phyloP scores from a whole-genome alignment of 2,113 vertebrate genomes.

The Cavia aperea region DNA sequence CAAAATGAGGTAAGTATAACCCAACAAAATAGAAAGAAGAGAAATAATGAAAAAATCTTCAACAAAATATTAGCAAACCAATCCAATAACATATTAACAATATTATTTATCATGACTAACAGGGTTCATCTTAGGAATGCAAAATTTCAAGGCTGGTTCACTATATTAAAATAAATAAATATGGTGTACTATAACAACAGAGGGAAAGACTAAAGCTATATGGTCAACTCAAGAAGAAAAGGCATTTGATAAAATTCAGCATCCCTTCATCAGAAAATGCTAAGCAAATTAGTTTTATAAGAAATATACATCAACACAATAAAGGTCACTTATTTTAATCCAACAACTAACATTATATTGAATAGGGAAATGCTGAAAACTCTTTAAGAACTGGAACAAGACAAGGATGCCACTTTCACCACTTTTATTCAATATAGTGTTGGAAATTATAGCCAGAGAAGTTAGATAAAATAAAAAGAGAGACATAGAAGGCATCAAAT shows the following conservation, averaged over 20 bases:
- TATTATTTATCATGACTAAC: background rate
- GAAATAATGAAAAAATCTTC: background rate
- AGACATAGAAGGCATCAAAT: background rate
- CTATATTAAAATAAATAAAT: background rate
- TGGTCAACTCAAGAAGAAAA: background rate
- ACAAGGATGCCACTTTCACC: background rate
- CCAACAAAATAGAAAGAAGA: background rate
- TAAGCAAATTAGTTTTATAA: background rate
- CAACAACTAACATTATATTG: background rate
- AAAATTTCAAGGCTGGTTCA: background rate
- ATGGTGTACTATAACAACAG: background rate
- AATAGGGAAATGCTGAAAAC: background rate
- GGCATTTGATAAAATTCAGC: background rate
- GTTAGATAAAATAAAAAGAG: background rate
- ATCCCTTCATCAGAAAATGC: background rate
- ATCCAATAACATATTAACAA: background rate
- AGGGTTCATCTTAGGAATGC: background rate
- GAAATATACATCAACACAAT: background rate
- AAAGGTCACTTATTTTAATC: background rate
- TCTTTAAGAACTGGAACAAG: background rate
- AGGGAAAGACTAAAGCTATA: background rate
- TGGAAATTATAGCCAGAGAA: background rate
- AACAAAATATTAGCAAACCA: background rate
- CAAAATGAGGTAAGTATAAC: background rate
- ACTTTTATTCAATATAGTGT: background rate